These are phyloP conservation scores for Lycophotia porphyrea DNA, from an alignment of 2,888 invertebrate genomes.

Conservation along the genomic window DNA sequence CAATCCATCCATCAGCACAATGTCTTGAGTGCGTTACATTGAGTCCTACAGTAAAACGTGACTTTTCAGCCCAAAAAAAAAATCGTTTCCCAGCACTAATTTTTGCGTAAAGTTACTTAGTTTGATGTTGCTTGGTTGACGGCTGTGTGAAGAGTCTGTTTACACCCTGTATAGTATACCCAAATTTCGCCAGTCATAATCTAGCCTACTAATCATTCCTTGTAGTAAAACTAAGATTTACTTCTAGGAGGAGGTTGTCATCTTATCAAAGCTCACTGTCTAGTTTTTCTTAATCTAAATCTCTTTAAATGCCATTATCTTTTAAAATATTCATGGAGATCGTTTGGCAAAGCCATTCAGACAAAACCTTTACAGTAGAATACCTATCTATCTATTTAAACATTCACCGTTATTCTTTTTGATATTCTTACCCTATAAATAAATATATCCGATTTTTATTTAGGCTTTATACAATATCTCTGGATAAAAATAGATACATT, in stretches of 20 bases:
- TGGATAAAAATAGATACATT: conserved; percentile 22
- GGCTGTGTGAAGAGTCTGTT: too few relatives aligned
- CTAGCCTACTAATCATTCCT: neutral
- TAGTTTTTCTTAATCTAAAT: neutral
- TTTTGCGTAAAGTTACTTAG: too few relatives aligned
- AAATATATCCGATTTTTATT: neutral
- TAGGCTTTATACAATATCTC: too few relatives aligned
- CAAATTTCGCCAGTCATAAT: neutral
- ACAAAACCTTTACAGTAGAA: neutral
- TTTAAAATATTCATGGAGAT: neutral
- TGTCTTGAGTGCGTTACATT: too few relatives aligned
- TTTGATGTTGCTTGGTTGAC: too few relatives aligned
- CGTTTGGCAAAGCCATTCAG: neutral
- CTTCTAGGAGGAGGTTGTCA: neutral
- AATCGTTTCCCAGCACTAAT: too few relatives aligned
- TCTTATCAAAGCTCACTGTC: neutral
- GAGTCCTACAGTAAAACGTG: too few relatives aligned
- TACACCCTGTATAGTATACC: too few relatives aligned
- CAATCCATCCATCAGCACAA: too few relatives aligned
- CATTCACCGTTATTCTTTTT: neutral
- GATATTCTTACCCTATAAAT: conserved; percentile 13
- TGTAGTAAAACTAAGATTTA: neutral
- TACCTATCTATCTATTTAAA: too few relatives aligned
- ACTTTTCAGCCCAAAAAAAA: too few relatives aligned
- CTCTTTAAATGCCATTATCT: neutral